phyloP scores from a whole-genome alignment of 2,113 vertebrate species.

The Neoarius graeffei region DNA sequence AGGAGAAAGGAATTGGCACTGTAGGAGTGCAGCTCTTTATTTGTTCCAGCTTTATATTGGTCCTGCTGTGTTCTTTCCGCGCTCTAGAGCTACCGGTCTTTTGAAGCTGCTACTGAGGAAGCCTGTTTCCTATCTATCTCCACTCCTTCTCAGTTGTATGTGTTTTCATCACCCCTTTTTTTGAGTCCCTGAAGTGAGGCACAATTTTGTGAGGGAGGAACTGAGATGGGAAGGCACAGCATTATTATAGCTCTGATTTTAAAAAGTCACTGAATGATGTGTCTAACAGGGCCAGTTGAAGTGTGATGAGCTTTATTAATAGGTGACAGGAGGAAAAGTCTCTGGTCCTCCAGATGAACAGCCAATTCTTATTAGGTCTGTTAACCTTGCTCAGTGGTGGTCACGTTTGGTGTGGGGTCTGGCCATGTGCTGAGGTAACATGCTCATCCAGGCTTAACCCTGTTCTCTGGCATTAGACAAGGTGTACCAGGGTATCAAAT shows the following conservation, averaged over 20 bases:
- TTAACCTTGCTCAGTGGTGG: conserved; percentile 22
- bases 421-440: conserved; percentile 32
- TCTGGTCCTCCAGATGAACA: conserved; percentile 15
- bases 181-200: conserved; percentile 3
- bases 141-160: neutral
- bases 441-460: conserved; percentile 18
- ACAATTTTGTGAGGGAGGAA: neutral
- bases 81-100: conserved; percentile 45
- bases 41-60: conserved; percentile 42
- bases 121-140: conserved; percentile 36
- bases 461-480: conserved; percentile 10
- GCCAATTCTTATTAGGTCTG: conserved; percentile 37
- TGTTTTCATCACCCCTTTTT: conserved; percentile 1
- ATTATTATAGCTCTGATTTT: conserved; percentile 32
- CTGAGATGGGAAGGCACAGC: neutral
- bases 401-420: conserved; percentile 27
- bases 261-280: conserved; percentile 28
- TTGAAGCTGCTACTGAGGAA: conserved; percentile 48
- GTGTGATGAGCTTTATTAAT: conserved; percentile 20
- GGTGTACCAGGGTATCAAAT: neutral
- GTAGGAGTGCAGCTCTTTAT: conserved; percentile 49
- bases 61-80: conserved; percentile 56
- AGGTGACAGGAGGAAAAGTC: conserved; percentile 15
- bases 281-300: conserved; percentile 14
- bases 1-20: conserved; percentile 62